Conservation (phyloP, 2,888 invertebrate species). For the Drosophila algonquin region DNA sequence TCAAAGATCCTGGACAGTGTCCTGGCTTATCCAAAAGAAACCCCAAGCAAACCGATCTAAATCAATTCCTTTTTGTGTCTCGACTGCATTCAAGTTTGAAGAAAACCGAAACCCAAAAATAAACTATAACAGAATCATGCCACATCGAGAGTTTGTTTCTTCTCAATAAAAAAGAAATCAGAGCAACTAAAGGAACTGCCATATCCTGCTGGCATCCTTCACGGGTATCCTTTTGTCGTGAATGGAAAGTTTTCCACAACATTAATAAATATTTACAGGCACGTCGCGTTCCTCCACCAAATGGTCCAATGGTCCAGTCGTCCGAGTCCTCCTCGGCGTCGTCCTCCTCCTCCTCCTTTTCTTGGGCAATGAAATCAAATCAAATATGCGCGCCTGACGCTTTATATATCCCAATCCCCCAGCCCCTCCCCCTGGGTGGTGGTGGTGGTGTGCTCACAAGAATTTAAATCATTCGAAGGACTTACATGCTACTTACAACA, state of each 20-base stretch:
- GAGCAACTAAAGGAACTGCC: constrained; percentile 35
- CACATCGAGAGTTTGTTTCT: not conserved
- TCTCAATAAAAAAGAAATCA: constrained; percentile 64
- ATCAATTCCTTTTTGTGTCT: not conserved
- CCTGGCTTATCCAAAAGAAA: not conserved
- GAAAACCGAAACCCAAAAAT: not conserved
- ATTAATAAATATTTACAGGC: constrained; percentile 80
- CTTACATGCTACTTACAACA: constrained; percentile 76
- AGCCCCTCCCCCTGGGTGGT: constrained; percentile 17
- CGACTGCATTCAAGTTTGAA: not conserved
- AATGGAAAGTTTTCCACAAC: constrained; percentile 54
- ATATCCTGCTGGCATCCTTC: constrained; percentile 1
- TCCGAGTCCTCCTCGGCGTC: constrained; percentile 1
- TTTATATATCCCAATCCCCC: no score
- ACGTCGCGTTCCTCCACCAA: constrained; percentile 67
- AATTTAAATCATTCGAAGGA: constrained; percentile 76
- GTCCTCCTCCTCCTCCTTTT: constrained; percentile 10
- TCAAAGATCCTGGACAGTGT: no score
- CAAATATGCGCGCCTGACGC: constrained; percentile 78
- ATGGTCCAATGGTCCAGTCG: constrained; percentile 39
- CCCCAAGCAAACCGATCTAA: not conserved
- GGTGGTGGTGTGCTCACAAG: constrained; percentile 74
- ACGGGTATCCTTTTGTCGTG: not conserved
- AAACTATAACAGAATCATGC: not conserved
- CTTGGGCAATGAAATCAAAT: constrained; percentile 76